phyloP scores from a whole-genome alignment of 2,797 vertebrate genomes.

The Chrosomus eos region DNA sequence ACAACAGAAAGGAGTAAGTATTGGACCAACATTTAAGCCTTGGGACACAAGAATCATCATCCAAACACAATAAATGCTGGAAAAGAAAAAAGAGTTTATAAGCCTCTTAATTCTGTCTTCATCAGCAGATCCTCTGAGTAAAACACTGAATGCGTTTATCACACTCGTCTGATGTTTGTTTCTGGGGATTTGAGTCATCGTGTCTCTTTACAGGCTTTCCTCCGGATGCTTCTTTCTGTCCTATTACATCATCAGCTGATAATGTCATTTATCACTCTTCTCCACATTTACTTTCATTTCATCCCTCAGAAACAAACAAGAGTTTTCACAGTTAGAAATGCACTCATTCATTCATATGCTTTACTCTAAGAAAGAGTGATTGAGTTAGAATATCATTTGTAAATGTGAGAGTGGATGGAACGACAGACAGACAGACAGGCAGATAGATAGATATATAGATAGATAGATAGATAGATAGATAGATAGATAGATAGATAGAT shows the following conservation, averaged over 20 bases:
- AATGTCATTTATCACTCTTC: constrained; percentile 23
- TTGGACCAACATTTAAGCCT: not conserved
- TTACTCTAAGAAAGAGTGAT: not conserved
- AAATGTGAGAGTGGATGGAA: not conserved
- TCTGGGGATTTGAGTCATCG: not conserved
- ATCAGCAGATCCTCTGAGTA: not conserved
- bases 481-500: not conserved
- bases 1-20: not conserved
- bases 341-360: not conserved
- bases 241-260: not conserved
- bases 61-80: not conserved
- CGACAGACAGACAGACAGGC: not conserved
- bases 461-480: not conserved
- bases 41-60: not conserved
- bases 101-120: not conserved
- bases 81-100: constrained; percentile 19
- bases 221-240: constrained; percentile 17
- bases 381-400: not conserved
- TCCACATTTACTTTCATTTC: constrained; percentile 4
- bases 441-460: not conserved
- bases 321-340: not conserved
- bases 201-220: not conserved
- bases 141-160: not conserved
- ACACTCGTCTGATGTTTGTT: not conserved
- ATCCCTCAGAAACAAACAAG: not conserved